Base-by-base conservation (phyloP, 2,888 invertebrate species). In the Julus scanicus region DNA sequence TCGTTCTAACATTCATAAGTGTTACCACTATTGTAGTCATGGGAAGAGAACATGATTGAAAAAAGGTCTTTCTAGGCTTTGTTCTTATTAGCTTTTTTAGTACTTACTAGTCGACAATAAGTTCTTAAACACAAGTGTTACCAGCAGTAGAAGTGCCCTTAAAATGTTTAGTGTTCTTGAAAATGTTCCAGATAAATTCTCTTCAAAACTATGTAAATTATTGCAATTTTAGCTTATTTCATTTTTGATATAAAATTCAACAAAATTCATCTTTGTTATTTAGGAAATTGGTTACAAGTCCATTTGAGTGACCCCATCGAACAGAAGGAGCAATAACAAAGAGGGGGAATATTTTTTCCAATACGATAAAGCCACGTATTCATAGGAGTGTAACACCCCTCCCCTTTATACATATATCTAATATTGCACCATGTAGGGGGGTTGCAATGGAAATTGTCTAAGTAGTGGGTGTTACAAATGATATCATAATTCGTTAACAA, bases 401-500 rank as follows among this genome's bases (percentile, higher is more conserved):
- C 71, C 71, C 71, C 71, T 29, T 29, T 9, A 71, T 71, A 20
- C 71, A 29, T 71, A 71, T 71, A 71, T 71, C 20, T 71, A 71
- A 71, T 71, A 71, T 71, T 71, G 71, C 71, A 71, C 8, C 71
- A 29, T n/a, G 71, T 40, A 11, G 84, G 84, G 84, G 84, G 37
- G 44, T 44, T 40, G 84, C 44, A 15, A 48, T 40, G 84, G 48
- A 44, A 84, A 84, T 84, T 40, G 84, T 48, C 84, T 84, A 84
- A 84, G 84, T 84, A 84, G 84, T 84, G 86, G 86, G 86, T 86
- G 86, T 86, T 86, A 86, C 86, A 86, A 86, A 86, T 86, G 86
- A 86, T 53, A 53, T 86, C 86, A 53, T 86, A 86, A 86, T 86
- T 86, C 86, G 86, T 86, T 86, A 86, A 86, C 86, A 86, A 86